A percentile compares a stretch with the other conserved stretches of the same genome.
phyloP scores from a whole-genome alignment of 2,113 vertebrate species.

The Trematomus loennbergii region DNA sequence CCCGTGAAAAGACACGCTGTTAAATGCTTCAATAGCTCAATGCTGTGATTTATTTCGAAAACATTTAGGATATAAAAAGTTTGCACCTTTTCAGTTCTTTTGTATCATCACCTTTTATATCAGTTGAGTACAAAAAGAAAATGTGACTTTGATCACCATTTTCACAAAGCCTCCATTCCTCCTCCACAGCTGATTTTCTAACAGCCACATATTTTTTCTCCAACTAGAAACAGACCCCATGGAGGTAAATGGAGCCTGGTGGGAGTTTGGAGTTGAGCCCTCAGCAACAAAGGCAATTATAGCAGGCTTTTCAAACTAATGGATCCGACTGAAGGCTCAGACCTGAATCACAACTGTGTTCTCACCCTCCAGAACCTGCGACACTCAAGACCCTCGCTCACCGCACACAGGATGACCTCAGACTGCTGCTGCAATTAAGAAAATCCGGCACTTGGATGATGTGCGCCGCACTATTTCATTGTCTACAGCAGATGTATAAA shows the following conservation, averaged over 20 bases:
- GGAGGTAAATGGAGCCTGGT: slow-evolving; percentile 62
- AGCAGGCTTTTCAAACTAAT: slow-evolving; percentile 73
- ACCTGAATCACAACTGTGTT: slow-evolving; percentile 55
- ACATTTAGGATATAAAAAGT: not conserved
- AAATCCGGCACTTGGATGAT: slow-evolving; percentile 18
- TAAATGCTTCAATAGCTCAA: not conserved
- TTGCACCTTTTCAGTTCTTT: not conserved
- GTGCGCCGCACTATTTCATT: not conserved
- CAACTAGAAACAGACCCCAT: slow-evolving; percentile 40
- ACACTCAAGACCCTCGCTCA: slow-evolving; percentile 44
- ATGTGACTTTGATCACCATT: not conserved
- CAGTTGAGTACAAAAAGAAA: not conserved
- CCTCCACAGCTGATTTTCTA: slow-evolving; percentile 49
- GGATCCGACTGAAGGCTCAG: slow-evolving; percentile 63
- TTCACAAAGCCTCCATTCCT: slow-evolving; percentile 23
- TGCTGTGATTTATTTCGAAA: not conserved
- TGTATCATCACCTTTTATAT: not conserved
- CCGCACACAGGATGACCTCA: slow-evolving; percentile 38
- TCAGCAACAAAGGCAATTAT: slow-evolving; percentile 79
- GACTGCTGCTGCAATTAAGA: slow-evolving; percentile 48
- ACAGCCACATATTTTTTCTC: slow-evolving; percentile 38
- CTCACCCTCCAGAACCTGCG: slow-evolving; percentile 45
- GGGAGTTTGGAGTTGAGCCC: slow-evolving; percentile 72
- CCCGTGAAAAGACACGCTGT: not conserved
- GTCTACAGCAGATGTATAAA: slow-evolving; percentile 23